Evolutionary conservation across 2,113 vertebrate genomes (phyloP).

Genomic region (Buteo buteo): DNA sequence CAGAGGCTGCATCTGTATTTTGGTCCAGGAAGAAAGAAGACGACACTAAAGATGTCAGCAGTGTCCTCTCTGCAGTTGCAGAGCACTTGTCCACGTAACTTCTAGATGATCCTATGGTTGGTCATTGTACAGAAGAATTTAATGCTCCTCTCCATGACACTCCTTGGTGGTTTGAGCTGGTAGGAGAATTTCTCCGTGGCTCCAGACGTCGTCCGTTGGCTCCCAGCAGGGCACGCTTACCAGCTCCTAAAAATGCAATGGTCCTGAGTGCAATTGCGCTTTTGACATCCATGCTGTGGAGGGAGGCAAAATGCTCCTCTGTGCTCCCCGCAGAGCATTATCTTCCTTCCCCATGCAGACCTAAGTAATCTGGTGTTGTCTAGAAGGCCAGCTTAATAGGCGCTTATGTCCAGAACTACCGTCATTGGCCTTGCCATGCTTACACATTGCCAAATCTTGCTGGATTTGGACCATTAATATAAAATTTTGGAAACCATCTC

Average conservation of each 20-base stretch:
- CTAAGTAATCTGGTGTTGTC: not conserved
- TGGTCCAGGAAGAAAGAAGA: not conserved
- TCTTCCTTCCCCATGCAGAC: not conserved
- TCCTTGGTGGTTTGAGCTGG: not conserved
- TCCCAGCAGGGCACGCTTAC: not conserved
- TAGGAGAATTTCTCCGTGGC: not conserved
- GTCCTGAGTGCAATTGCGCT: not conserved
- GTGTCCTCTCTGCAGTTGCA: not conserved
- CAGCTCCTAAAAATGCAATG: not conserved
- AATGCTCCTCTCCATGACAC: fast-evolving
- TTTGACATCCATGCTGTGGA: not conserved
- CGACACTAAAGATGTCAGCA: not conserved
- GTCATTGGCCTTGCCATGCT: not conserved
- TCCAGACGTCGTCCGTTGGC: not conserved
- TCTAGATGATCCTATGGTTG: not conserved
- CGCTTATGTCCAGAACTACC: fast-evolving
- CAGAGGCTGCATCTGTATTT: not conserved
- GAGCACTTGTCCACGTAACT: not conserved
- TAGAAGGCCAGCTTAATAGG: not conserved
- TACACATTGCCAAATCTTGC: not conserved
- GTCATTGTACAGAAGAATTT: not conserved
- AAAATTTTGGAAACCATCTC: not conserved
- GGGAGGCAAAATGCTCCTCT: not conserved
- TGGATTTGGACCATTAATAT: not conserved
- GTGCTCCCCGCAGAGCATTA: not conserved